Percentiles rank a stretch among this genome's conserved stretches.
phyloP scores from a whole-genome alignment of 92 coral and sea anemone species.

The Zoanthus sansibaricus region DNA sequence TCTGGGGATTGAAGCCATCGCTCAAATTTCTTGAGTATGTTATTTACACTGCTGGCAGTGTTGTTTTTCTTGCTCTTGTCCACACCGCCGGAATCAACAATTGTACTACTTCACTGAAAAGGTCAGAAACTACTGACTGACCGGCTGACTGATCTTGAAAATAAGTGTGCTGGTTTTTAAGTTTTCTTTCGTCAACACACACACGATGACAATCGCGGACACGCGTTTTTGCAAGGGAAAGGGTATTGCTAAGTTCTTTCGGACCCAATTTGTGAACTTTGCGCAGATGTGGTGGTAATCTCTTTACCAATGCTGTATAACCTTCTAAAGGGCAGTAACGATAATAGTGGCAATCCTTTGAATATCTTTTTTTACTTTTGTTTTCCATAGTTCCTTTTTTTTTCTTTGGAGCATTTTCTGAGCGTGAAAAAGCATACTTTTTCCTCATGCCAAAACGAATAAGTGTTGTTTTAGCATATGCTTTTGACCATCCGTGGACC shows the following conservation, averaged over 20 bases:
- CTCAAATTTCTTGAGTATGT: conserved; percentile 17
- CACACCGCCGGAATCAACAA: neutral
- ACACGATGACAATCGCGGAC: conserved; percentile 43
- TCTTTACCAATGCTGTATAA: conserved; percentile 47
- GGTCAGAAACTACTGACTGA: conserved; percentile 10
- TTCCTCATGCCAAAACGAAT: conserved; percentile 13
- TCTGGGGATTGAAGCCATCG: conserved; percentile 36
- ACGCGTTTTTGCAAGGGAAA: conserved; percentile 31
- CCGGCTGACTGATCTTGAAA: neutral
- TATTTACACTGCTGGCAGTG: neutral
- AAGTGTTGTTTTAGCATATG: conserved; percentile 1
- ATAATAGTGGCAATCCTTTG: conserved; percentile 46
- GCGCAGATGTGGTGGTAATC: conserved; percentile 42
- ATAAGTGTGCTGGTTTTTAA: neutral
- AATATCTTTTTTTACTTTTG: conserved; percentile 20
- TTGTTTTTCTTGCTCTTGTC: neutral
- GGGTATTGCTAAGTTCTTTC: conserved; percentile 19
- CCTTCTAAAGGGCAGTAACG: conserved; percentile 37
- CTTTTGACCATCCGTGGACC: conserved; percentile 9
- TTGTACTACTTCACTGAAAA: neutral
- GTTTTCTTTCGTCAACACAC: conserved; percentile 31
- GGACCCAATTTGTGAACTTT: conserved; percentile 42
- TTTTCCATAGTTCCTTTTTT: conserved; percentile 35
- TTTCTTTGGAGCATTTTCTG: conserved; percentile 34
- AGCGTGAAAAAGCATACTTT: neutral